phyloP scores from a whole-genome alignment of 2,888 invertebrate genomes.

The Melanchra persicariae region DNA sequence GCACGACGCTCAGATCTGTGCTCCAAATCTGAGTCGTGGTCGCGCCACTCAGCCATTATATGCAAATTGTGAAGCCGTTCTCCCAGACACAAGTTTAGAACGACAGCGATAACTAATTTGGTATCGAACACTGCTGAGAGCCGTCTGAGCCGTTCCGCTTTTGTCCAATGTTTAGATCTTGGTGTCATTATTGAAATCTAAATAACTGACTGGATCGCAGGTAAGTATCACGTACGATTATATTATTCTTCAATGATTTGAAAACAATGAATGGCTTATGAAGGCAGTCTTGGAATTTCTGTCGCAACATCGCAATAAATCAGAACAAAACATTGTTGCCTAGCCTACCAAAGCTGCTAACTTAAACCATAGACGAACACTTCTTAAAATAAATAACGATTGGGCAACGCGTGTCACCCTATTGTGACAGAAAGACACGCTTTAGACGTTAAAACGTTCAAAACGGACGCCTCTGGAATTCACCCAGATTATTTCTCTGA shows the following conservation, averaged over 20 bases:
- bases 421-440: constrained; percentile 71
- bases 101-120: constrained; percentile 76
- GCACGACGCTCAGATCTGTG: constrained; percentile 83
- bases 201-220: constrained; percentile 40
- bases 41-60: constrained; percentile 84
- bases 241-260: constrained; percentile 56
- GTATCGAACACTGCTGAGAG: constrained; percentile 36
- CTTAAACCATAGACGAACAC: constrained; percentile 72
- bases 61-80: constrained; percentile 82
- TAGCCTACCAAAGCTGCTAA: constrained; percentile 59
- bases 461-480: constrained; percentile 74
- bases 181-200: constrained; percentile 53
- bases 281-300: constrained; percentile 42
- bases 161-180: constrained; percentile 53
- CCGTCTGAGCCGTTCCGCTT: constrained; percentile 37
- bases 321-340: constrained; percentile 23
- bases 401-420: constrained; percentile 81
- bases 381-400: constrained; percentile 80
- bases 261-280: constrained; percentile 50
- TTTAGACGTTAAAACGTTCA: constrained; percentile 65
- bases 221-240: constrained; percentile 48
- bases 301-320: constrained; percentile 31
- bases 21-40: constrained; percentile 86
- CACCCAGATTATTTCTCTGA: constrained; percentile 70
- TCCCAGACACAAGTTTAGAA: constrained; percentile 76